Percentiles rank a stretch among this genome's conserved stretches.
These are phyloP conservation scores for Cantharis rufa DNA, from an alignment of 2,888 invertebrate species.

Conservation along the genomic window DNA sequence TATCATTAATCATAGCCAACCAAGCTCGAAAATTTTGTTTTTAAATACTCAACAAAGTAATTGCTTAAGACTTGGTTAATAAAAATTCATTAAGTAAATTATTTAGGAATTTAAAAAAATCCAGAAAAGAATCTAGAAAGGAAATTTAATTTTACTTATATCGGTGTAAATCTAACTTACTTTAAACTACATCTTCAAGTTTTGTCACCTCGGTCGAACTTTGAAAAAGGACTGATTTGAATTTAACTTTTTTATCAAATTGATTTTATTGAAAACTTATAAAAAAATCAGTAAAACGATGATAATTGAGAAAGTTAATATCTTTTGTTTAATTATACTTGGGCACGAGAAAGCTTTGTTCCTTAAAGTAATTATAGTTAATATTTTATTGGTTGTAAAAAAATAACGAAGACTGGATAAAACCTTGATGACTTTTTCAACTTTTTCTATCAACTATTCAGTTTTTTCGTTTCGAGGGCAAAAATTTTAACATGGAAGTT, in stretches of 20 bases:
- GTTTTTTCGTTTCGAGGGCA: neutral
- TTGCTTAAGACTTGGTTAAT: neutral
- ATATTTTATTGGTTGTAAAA: neutral
- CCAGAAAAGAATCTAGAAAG: neutral
- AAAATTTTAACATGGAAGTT: neutral
- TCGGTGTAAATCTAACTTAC: neutral
- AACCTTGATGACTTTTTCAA: neutral
- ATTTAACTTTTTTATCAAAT: neutral
- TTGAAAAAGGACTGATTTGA: neutral
- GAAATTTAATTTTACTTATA: neutral
- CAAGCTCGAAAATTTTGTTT: neutral
- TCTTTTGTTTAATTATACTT: neutral
- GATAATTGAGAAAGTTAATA: neutral
- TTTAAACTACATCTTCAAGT: neutral
- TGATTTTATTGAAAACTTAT: neutral
- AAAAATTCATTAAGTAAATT: neutral
- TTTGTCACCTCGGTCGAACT: neutral
- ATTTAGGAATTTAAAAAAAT: neutral
- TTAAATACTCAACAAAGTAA: neutral
- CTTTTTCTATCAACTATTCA: neutral
- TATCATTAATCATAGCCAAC: constrained; percentile 2
- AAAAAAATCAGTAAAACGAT: neutral
- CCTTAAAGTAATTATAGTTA: neutral
- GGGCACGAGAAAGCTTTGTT: neutral
- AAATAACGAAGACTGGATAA: neutral